A percentile compares a stretch with the other conserved stretches of the same genome.
These are phyloP conservation scores for Pristionchus pacificus DNA, from an alignment of 1,140 invertebrate genomes.

Conservation along the genomic window DNA sequence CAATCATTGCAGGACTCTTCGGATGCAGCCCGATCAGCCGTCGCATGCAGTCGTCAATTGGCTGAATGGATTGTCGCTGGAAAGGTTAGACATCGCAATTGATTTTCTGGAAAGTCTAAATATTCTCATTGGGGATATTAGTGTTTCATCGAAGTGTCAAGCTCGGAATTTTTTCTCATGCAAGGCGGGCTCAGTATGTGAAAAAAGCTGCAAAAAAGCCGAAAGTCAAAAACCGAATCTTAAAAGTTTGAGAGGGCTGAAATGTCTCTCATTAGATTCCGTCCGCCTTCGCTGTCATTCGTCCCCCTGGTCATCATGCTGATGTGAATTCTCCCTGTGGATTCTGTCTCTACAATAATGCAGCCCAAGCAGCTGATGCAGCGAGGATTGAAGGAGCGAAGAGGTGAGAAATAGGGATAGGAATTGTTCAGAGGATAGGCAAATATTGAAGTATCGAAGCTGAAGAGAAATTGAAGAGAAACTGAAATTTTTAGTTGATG, in stretches of 20 bases:
- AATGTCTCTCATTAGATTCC: conserved; percentile 13
- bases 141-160: too few species aligned
- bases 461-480: too few species aligned
- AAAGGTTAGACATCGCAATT: conserved; percentile 2
- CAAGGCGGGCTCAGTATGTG: too few species aligned
- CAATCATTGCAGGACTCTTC: conserved; percentile 20
- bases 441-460: too few species aligned
- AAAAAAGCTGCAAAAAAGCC: too few species aligned
- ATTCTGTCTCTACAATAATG: conserved; percentile 96
- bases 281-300: conserved; percentile 30
- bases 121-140: neutral
- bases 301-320: conserved; percentile 91
- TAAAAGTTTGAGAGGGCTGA: too few species aligned
- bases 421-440: too few species aligned
- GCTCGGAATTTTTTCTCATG: too few species aligned
- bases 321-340: conserved; percentile 84
- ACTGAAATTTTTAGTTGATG: too few species aligned
- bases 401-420: too few species aligned
- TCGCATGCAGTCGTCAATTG: conserved; percentile 14
- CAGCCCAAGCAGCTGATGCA: conserved; percentile 78
- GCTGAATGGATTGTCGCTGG: conserved; percentile 9
- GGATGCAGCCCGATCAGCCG: conserved; percentile 14
- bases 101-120: too few species aligned
- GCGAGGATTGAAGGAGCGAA: conserved; percentile 20
- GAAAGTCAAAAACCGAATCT: too few species aligned